phyloP scores from a whole-genome alignment of 2,113 vertebrate species.

The Phylloscopus trochiloides region DNA sequence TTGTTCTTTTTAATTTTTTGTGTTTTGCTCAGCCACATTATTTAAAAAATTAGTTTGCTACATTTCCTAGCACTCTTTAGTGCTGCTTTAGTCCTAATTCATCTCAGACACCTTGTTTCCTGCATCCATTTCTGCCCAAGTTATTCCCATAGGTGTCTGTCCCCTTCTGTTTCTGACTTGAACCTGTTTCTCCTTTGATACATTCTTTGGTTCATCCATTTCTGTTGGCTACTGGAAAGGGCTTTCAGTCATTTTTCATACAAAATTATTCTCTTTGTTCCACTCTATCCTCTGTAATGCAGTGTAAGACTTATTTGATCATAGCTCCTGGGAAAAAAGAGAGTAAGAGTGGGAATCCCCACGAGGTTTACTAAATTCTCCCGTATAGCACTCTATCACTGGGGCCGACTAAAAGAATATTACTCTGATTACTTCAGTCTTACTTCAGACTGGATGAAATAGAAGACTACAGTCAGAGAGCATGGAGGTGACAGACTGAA shows the following conservation, averaged over 20 bases:
- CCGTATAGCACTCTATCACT: neutral
- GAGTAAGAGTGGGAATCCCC: neutral
- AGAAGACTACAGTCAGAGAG: neutral
- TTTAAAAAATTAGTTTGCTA: neutral
- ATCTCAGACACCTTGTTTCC: neutral
- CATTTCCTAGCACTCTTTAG: neutral
- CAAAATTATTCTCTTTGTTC: neutral
- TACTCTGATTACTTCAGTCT: neutral
- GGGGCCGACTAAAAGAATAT: neutral
- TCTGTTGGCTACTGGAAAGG: neutral
- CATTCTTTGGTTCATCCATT: neutral
- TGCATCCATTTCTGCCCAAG: neutral
- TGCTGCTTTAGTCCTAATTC: neutral
- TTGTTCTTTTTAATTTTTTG: neutral
- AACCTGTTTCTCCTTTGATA: neutral
- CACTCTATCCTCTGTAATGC: neutral
- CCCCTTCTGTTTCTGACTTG: neutral
- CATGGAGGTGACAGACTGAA: neutral
- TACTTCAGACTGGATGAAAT: neutral
- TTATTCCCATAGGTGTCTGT: neutral
- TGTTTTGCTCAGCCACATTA: neutral
- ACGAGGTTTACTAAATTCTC: neutral
- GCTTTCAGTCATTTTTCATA: neutral
- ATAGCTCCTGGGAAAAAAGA: neutral
- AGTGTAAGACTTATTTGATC: neutral